Conservation (phyloP, 1,140 invertebrate genomes). For the Delia radicum region DNA sequence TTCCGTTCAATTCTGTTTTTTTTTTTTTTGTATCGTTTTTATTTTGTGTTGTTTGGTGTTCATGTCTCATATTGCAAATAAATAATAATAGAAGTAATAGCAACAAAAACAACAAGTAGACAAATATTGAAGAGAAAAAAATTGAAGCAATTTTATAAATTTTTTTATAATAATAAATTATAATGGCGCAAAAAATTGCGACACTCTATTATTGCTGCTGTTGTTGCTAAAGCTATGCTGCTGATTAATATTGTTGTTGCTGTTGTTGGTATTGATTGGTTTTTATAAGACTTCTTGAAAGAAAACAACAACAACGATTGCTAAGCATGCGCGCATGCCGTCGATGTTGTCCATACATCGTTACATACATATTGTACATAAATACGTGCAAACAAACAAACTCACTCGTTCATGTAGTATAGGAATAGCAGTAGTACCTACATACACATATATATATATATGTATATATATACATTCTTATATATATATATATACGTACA, state of each 20-base stretch:
- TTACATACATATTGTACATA: no score
- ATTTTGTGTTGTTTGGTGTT: not conserved
- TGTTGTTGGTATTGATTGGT: not conserved
- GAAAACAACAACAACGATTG: not conserved
- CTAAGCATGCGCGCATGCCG: not conserved
- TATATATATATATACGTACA: not conserved
- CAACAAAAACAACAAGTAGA: not conserved
- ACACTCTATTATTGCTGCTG: not conserved
- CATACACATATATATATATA: not conserved
- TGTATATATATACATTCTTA: not conserved
- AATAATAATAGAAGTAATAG: constrained; percentile 2
- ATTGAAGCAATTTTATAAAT: constrained; percentile 3
- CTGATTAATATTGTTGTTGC: not conserved
- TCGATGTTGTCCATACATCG: not conserved
- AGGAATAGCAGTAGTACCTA: no score
- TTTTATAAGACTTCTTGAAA: not conserved
- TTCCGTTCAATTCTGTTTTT: constrained; percentile 6
- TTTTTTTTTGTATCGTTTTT: not conserved
- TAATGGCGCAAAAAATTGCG: not conserved
- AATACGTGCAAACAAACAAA: no score
- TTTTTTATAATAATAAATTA: not conserved
- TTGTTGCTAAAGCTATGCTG: not conserved
- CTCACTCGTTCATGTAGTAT: no score
- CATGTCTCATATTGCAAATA: constrained; percentile 1
- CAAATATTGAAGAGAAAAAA: not conserved